Base-by-base conservation (phyloP, 1,140 invertebrate genomes). In the Scaptomyza graminum region DNA sequence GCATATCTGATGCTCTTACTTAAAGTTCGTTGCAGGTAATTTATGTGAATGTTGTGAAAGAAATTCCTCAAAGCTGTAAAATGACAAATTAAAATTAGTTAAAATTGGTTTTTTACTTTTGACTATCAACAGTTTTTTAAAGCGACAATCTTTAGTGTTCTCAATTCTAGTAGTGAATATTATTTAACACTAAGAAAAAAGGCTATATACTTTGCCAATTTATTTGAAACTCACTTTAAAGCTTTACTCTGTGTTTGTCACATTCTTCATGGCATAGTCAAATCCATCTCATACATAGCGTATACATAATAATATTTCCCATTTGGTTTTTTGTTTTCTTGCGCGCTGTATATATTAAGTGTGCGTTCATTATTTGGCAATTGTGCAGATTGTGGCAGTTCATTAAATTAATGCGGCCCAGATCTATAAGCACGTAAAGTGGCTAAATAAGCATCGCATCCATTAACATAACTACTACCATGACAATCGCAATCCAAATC, bases 401-500 rank as follows among this genome's bases (percentile, higher is more conserved):
- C 72, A 81, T 85, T 81, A 75, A 81, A 87, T 81, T 77, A 68
- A 87, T 81, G 56, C 81, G 78, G 62, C 82, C 77, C 74, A 80
- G 74, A 84, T 84, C 74, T 84, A 84, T 84, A 81, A 66, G 77
- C 81, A 84, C 77, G 74, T 79, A 74, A 77, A 81, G 51, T 85
- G 81, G 81, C 81, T 47, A 47, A 72, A 66, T 55, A 72, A 66
- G 25, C 41, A 39, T n/a, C 12, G 12, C 8, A 7, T 22, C 39
- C 50, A 68, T 69, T 62, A 52, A 43, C 57, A 55, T 60, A 60
- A 69, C 41, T 57, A 80, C 51, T 66, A 69, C 39, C 64, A 79
- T 57, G 69, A 66, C 79, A 79, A 75, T 80, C 65, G 61, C 76
- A 65, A 75, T 69, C n/a, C 28, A 22, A 68, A 46, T 55, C 47